phyloP scores from a whole-genome alignment of 2,113 vertebrate species.

The Muntiacus muntjak region DNA sequence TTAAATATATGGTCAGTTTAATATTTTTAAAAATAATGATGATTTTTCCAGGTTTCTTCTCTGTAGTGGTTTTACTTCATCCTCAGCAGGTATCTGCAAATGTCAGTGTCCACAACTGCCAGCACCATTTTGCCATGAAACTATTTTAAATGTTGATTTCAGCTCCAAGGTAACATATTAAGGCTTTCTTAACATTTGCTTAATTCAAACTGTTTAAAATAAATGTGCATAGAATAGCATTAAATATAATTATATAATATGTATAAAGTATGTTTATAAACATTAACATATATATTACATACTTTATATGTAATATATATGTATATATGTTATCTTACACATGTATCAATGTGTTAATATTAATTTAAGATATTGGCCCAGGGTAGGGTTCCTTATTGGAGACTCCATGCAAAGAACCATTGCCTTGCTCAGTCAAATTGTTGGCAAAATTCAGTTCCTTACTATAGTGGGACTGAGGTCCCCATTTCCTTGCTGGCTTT shows the following conservation, averaged over 20 bases:
- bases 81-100: background rate
- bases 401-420: background rate
- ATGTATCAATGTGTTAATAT: background rate
- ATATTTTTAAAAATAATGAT: background rate
- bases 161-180: background rate
- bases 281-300: background rate
- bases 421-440: background rate
- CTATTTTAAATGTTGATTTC: background rate
- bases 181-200: background rate
- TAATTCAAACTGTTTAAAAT: background rate
- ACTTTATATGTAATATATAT: too few species aligned
- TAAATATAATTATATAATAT: background rate
- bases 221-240: background rate
- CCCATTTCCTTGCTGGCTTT: background rate
- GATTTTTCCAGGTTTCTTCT: background rate
- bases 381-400: background rate
- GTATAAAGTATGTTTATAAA: background rate
- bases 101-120: background rate
- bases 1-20: background rate
- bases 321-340: background rate
- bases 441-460: background rate
- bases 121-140: background rate
- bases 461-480: background rate
- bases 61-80: background rate
- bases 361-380: background rate